A percentile compares a stretch with the other conserved stretches of the same genome.
Evolutionary conservation across 2,888 invertebrate genomes (phyloP).

Genomic region (Parelbella ahira): DNA sequence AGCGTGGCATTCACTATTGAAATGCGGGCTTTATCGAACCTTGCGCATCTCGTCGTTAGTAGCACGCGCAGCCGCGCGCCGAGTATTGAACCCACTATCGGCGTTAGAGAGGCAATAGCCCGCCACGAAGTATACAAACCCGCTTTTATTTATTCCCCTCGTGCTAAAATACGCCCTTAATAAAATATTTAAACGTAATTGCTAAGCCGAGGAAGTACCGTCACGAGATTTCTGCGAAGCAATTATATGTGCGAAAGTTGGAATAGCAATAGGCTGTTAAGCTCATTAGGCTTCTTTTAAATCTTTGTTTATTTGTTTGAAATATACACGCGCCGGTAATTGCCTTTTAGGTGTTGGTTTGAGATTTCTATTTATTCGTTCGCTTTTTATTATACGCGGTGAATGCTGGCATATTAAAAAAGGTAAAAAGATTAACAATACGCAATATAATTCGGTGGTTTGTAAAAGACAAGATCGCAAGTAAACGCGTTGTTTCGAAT

Average conservation of each 20-base stretch:
- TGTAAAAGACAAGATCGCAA: constrained; percentile 23
- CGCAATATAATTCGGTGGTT: constrained; percentile 23
- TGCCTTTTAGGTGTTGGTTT: constrained; percentile 12
- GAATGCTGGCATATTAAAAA: background rate
- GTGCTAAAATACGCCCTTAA: constrained; percentile 26
- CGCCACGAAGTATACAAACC: constrained; percentile 16
- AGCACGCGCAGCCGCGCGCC: constrained; percentile 37
- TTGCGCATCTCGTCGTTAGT: constrained; percentile 71
- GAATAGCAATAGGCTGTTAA: constrained; percentile 23
- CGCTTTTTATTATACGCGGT: too few species aligned
- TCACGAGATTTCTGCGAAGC: constrained; percentile 25
- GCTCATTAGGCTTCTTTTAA: constrained; percentile 17
- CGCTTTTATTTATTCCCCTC: constrained; percentile 29
- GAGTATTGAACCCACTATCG: constrained; percentile 70
- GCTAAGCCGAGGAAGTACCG: constrained; percentile 12
- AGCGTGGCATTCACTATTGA: constrained; percentile 42
- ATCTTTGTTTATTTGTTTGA: constrained; percentile 21
- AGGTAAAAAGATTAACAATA: background rate
- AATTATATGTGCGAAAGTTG: constrained; percentile 25
- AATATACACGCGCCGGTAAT: constrained; percentile 20
- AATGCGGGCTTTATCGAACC: constrained; percentile 66
- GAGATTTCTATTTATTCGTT: constrained; percentile 17
- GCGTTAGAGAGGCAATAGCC: constrained; percentile 52
- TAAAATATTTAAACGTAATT: constrained; percentile 26
- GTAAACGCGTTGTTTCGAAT: constrained; percentile 21